Conservation (phyloP, 2,113 vertebrate species). For the Calidris pugnax region DNA sequence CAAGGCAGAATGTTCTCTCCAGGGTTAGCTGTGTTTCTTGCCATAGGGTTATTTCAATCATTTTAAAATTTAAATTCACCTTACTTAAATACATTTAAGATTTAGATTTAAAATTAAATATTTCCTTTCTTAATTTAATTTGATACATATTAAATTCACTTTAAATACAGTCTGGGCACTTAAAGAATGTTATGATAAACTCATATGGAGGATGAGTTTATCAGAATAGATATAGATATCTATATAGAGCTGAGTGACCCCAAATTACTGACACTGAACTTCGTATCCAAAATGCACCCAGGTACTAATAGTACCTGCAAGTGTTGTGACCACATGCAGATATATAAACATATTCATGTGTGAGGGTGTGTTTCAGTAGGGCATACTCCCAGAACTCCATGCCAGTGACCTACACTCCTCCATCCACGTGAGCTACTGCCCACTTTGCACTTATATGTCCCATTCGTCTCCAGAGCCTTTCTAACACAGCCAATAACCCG, state of each 20-base stretch:
- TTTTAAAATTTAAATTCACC: not conserved
- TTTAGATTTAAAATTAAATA: not conserved
- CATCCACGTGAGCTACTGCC: not conserved
- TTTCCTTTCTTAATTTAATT: not conserved
- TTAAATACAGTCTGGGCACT: not conserved
- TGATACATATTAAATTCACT: not conserved
- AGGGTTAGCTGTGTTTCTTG: not conserved
- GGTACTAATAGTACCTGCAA: not conserved
- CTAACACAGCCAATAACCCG: not conserved
- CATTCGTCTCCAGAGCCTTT: not conserved
- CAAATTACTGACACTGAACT: not conserved
- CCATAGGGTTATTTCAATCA: not conserved
- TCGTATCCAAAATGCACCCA: not conserved
- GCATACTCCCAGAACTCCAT: not conserved
- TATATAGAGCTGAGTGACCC: not conserved
- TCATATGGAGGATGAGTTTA: not conserved
- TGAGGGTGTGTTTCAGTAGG: not conserved
- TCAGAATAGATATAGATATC: no score
- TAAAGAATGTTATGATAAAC: not conserved
- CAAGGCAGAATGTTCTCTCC: accelerated
- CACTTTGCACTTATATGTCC: not conserved
- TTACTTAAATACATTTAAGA: not conserved
- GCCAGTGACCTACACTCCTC: not conserved
- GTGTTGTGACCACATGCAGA: not conserved
- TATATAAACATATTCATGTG: not conserved